phyloP scores from a whole-genome alignment of 2,797 vertebrate species.

The Bothrops alternatus region DNA sequence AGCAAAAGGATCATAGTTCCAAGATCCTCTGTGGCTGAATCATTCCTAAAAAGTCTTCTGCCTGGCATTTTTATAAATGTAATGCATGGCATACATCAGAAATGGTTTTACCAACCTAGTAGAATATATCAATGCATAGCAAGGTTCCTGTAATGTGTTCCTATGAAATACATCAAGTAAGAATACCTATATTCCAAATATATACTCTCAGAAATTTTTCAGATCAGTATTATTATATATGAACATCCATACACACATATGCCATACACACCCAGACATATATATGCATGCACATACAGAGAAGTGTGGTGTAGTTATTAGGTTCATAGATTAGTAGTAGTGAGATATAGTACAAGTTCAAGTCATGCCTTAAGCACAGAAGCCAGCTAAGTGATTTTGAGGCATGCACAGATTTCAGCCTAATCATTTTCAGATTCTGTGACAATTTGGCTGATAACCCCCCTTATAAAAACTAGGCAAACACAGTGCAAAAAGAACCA shows the following conservation, averaged over 20 bases:
- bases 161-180: neutral
- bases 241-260: neutral
- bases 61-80: conserved; percentile 21
- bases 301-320: neutral
- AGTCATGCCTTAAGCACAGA: neutral
- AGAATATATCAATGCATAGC: neutral
- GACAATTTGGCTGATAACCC: neutral
- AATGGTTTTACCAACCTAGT: neutral
- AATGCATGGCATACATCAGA: conserved; percentile 1
- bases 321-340: neutral
- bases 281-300: neutral
- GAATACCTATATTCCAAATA: neutral
- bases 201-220: neutral
- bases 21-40: conserved; percentile 18
- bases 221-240: neutral
- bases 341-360: neutral
- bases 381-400: neutral
- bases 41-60: conserved; percentile 27
- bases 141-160: neutral
- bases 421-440: neutral
- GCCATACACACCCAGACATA: neutral
- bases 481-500: neutral
- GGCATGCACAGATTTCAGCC: neutral
- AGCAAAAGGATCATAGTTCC: conserved; percentile 22
- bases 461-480: neutral